phyloP scores from a whole-genome alignment of 2,113 vertebrate genomes.

The Silurus glanis region DNA sequence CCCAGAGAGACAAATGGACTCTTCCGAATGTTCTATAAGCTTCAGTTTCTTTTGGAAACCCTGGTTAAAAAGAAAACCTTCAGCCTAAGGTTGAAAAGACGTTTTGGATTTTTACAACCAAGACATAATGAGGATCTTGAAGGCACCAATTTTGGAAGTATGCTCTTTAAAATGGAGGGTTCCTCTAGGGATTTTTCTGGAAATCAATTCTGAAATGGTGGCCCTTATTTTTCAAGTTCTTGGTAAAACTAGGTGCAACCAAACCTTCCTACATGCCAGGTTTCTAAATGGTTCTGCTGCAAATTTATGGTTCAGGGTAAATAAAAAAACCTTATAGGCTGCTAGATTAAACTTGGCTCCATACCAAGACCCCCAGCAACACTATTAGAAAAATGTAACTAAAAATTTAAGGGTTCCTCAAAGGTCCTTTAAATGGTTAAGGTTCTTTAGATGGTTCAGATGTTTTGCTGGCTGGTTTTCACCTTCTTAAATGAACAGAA shows the following conservation, averaged over 20 bases:
- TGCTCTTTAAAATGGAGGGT: not conserved
- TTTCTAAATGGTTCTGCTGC: not conserved
- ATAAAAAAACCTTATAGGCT: not conserved
- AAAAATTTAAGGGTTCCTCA: not conserved
- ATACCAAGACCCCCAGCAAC: not conserved
- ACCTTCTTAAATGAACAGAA: not conserved
- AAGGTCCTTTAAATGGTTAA: not conserved
- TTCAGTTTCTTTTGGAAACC: not conserved
- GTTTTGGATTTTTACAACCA: not conserved
- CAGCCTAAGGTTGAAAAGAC: not conserved
- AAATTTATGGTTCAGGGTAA: not conserved
- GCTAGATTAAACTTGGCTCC: not conserved
- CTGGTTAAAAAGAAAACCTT: not conserved
- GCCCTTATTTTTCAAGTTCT: not conserved
- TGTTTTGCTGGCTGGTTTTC: not conserved
- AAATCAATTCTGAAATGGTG: not conserved
- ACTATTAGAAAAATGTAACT: not conserved
- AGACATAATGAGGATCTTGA: not conserved
- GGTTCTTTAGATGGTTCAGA: not conserved
- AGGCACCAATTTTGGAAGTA: not conserved
- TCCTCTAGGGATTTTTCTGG: not conserved
- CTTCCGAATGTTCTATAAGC: too few relatives aligned
- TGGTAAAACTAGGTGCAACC: not conserved
- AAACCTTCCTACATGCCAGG: not conserved
- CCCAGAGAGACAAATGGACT: not conserved